Evolutionary conservation across 2,113 vertebrate genomes (phyloP), one percentile per base, ranked within the genome.

Genomic region (Pyxicephalus adspersus): DNA sequence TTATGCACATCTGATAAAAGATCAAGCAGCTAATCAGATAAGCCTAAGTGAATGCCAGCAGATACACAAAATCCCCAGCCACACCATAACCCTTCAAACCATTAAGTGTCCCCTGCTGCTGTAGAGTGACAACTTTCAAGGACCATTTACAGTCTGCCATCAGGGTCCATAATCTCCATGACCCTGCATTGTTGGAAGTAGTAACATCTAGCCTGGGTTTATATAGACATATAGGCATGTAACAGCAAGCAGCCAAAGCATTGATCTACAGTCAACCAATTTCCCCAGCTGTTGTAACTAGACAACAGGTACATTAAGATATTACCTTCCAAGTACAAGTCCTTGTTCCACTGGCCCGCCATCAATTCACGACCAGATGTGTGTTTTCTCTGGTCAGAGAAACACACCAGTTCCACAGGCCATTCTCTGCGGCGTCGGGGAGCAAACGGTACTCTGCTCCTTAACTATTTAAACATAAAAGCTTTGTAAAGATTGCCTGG

Each of bases 391-490:
- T 50, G 63, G 20, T 74, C 25, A 74, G 70, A 74, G 15, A 45
- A 19, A 57, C 67, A 74, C 79, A 57, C 22, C 70, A 75, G 70
- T 82, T 82, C 71, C 63, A 50, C 52, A 51, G 61, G 71, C 28
- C 68, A 75, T 81, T 81, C 71, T 65, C 80, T 58, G 70, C 80
- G 45, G 71, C 66, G 63, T 82, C 71, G 70, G 31, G 71, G 80
- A 82, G 80, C 80, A 82, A 45, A 55, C 70, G 74, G 80, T 82
- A 75, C 25, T 64, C 80, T 82, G 80, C 80, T 75, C 80, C 80
- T 81, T 74, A 82, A 75, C 80, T 82, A 82, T 45, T 82, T 82
- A 28, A 82, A 82, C 63, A 82, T 82, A 82, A 82, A 82, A 82
- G 26, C 38, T 64, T 58, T 20, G 45, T 82, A 82, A 82, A 63